A percentile compares a stretch with the other conserved stretches of the same genome.
phyloP scores from a whole-genome alignment of 2,888 invertebrate genomes.

The Busseola fusca region DNA sequence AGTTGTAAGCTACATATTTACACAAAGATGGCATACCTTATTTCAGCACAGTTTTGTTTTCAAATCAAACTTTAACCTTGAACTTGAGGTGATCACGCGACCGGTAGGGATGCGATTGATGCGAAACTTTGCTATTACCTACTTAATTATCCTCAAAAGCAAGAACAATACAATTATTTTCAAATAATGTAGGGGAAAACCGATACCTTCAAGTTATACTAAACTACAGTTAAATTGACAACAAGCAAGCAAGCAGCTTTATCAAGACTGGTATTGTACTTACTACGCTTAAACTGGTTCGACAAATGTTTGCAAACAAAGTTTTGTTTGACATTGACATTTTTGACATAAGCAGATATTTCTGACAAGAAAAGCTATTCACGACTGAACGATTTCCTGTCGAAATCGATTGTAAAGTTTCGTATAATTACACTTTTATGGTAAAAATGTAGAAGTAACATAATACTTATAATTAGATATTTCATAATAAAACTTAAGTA shows the following conservation, averaged over 20 bases:
- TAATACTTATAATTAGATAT: neutral
- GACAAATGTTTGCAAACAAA: slow-evolving; percentile 60
- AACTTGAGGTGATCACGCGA: slow-evolving; percentile 71
- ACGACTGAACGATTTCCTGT: neutral
- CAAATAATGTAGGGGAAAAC: slow-evolving; percentile 9
- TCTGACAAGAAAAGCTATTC: neutral
- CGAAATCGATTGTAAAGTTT: too few relatives aligned
- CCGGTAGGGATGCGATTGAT: slow-evolving; percentile 26
- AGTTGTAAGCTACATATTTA: too few relatives aligned
- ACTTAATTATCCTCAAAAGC: slow-evolving; percentile 1
- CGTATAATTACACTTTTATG: too few relatives aligned
- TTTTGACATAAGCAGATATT: neutral
- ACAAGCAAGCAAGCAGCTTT: neutral
- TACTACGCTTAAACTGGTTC: neutral
- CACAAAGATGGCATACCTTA: slow-evolving; percentile 25
- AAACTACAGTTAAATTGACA: slow-evolving; percentile 31
- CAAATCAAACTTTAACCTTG: slow-evolving; percentile 65
- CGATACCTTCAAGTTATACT: slow-evolving; percentile 11
- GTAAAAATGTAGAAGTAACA: too few relatives aligned
- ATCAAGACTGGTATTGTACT: neutral
- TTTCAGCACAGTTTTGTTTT: slow-evolving; percentile 12
- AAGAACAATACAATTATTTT: slow-evolving; percentile 7
- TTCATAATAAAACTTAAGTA: neutral
- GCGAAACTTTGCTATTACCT: slow-evolving; percentile 9
- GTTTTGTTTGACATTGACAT: slow-evolving; percentile 25